Percentiles rank a stretch among this genome's conserved stretches.
Evolutionary conservation across 2,888 invertebrate species (phyloP).

Genomic region (Phyto melanocephala): DNA sequence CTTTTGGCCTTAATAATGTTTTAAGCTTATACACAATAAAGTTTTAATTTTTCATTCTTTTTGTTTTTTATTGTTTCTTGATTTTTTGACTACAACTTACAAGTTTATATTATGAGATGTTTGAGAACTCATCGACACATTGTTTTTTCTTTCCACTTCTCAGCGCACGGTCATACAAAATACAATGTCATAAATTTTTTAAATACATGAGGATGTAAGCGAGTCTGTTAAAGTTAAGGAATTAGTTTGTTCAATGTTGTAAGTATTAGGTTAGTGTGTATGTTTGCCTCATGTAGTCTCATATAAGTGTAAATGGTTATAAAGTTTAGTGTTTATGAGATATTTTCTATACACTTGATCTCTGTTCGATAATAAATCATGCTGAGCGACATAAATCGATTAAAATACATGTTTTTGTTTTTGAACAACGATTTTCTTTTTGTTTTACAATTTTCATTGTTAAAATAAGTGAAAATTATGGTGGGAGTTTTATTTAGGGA

Average conservation of each 20-base stretch:
- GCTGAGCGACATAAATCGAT: slow-evolving; percentile 64
- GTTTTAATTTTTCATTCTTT: slow-evolving; percentile 16
- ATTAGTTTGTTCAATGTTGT: slow-evolving; percentile 47
- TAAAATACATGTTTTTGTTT: slow-evolving; percentile 43
- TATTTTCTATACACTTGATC: slow-evolving; percentile 48
- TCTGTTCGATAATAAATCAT: slow-evolving; percentile 59
- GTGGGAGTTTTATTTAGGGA: slow-evolving; percentile 29
- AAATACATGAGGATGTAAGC: slow-evolving; percentile 29
- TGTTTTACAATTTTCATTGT: background rate
- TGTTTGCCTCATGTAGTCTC: background rate
- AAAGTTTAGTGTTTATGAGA: slow-evolving; percentile 56
- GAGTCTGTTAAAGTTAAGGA: background rate
- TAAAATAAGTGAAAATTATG: slow-evolving; percentile 21
- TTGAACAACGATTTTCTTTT: background rate
- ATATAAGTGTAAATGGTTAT: slow-evolving; percentile 46
- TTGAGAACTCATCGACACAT: slow-evolving; percentile 48
- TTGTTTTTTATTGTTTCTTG: background rate
- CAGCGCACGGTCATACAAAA: background rate
- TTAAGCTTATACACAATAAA: slow-evolving; percentile 54
- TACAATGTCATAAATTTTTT: slow-evolving; percentile 58
- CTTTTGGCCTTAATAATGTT: slow-evolving; percentile 64
- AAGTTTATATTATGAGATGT: slow-evolving; percentile 28
- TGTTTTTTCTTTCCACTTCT: background rate
- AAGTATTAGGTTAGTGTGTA: background rate
- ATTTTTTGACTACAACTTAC: slow-evolving; percentile 10